Base-by-base conservation (phyloP, 2,797 vertebrate genomes). In the Danio jaintianensis region DNA sequence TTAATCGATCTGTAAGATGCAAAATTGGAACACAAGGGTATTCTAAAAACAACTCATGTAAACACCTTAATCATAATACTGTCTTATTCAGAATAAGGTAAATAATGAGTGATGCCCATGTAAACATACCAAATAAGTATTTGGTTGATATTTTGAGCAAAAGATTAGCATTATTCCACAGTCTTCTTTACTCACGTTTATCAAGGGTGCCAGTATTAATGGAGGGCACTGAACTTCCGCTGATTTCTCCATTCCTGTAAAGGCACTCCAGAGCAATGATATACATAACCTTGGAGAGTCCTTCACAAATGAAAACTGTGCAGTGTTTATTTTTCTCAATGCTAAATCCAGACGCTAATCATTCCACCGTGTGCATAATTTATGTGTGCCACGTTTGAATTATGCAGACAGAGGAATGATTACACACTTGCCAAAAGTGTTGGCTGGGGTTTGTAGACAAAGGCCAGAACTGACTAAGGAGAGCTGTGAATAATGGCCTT, bases 401-500 rank as follows among this genome's bases (percentile, higher is more conserved):
- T 73, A 80, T 80, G 59, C 78, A 80, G 78, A 72, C 69, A 45
- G 59, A 55, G 52, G 59, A 79, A 80, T 73, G 78, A 80, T 80
- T 80, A 73, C 78, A 72, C 68, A 80, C 78, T 73, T 73, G 78
- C 78, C 78, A 73, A 72, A 80, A 80, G 48, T 55, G 29, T 79
- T 83, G 79, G 82, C 68, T 55, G 73, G 53, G 36, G 52, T 58
- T 48, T 48, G 59, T 64, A 63, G 68, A 82, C 79, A 79, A 13
- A 47, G 59, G 48, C 63, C 77, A 82, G 62, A 56, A 75, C 43
- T 64, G 40, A 75, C 55, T 64, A 40, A 50, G 61, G 62, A 77
- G 77, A 78, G 70, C 58, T 72, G 64, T 75, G 82, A 83, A 70
- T 83, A 84, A 81, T 83, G 78, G 76, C 74, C 71, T 82, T 82